Evolutionary conservation across 2,888 invertebrate genomes (phyloP).

Genomic region (Xestia rhomboidea): DNA sequence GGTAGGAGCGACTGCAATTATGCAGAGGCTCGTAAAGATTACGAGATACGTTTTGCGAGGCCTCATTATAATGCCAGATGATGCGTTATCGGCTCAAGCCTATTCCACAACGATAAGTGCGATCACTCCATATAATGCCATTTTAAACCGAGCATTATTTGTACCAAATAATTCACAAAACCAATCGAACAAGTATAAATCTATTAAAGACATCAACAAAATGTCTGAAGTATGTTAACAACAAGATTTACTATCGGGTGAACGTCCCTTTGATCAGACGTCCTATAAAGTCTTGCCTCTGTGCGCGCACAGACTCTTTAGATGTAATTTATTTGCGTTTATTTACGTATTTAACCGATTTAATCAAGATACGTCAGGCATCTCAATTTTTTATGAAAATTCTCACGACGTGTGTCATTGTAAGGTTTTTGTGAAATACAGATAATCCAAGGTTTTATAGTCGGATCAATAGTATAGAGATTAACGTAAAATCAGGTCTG

Average conservation of each 20-base stretch:
- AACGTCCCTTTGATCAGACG: constrained; percentile 61
- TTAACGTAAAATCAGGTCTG: constrained; percentile 29
- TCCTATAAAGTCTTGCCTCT: constrained; percentile 53
- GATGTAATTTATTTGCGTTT: constrained; percentile 54
- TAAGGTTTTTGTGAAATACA: constrained; percentile 27
- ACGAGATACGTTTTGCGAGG: too few relatives aligned
- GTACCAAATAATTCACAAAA: constrained; percentile 14
- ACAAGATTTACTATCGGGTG: constrained; percentile 35
- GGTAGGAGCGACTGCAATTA: too few relatives aligned
- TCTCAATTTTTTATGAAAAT: not conserved
- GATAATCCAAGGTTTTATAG: constrained; percentile 10
- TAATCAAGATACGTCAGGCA: constrained; percentile 5
- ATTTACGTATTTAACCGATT: constrained; percentile 48
- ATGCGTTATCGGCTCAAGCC: not conserved
- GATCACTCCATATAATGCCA: not conserved
- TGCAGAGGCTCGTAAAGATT: too few relatives aligned
- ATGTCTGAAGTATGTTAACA: constrained; percentile 34
- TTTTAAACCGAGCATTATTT: not conserved
- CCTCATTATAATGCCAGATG: not conserved
- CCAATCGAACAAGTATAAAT: constrained; percentile 14
- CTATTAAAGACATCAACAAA: constrained; percentile 65
- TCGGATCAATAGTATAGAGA: constrained; percentile 25
- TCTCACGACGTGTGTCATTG: not conserved
- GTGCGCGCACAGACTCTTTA: constrained; percentile 41
- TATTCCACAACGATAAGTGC: not conserved